phyloP scores from a whole-genome alignment of 2,113 vertebrate species.

The Salvator merianae region DNA sequence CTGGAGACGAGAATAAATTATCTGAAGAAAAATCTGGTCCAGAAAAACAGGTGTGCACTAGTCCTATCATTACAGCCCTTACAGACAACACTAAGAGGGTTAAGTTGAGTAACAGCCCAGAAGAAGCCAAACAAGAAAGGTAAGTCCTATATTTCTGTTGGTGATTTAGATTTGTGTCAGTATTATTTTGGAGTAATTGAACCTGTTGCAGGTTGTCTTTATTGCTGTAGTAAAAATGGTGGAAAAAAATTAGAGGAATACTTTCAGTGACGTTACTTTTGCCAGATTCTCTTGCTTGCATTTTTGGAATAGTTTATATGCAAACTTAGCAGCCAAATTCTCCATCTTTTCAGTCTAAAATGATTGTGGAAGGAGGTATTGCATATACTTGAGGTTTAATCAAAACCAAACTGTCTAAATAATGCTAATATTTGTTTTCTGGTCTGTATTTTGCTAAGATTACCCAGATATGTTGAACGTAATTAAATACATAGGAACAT shows the following conservation, averaged over 20 bases:
- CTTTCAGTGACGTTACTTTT: background rate
- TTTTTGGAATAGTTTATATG: background rate
- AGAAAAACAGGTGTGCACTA: background rate
- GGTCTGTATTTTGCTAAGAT: background rate
- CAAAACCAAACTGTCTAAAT: background rate
- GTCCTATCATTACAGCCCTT: background rate
- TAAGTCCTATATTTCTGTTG: background rate
- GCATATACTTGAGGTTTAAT: background rate
- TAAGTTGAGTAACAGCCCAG: background rate
- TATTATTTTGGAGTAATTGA: background rate
- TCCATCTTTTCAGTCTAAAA: background rate
- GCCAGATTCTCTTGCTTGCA: no score
- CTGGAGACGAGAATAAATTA: background rate
- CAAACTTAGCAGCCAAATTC: background rate
- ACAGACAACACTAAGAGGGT: conserved; percentile 11
- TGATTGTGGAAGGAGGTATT: background rate
- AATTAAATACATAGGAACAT: no score
- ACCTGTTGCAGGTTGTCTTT: background rate
- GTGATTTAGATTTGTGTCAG: background rate
- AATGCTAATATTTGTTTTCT: background rate
- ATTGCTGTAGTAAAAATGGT: background rate
- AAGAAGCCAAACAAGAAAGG: background rate
- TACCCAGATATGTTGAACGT: no score
- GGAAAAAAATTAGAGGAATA: background rate
- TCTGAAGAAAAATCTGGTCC: background rate